These are phyloP conservation scores for Entomyzon cyanotis DNA, from an alignment of 2,113 vertebrate genomes.

Conservation along the genomic window DNA sequence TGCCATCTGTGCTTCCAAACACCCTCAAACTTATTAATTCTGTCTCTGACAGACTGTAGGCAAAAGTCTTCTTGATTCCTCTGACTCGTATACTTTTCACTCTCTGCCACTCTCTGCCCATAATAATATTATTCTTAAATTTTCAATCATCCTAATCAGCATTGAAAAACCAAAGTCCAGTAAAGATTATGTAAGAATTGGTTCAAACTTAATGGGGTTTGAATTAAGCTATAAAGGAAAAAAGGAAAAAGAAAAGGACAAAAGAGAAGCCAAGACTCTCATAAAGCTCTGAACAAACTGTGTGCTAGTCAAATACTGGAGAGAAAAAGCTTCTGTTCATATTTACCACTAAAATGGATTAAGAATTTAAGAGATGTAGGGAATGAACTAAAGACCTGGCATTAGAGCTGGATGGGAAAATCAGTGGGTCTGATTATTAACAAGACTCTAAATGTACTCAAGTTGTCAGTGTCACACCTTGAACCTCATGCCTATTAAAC, in stretches of 20 bases:
- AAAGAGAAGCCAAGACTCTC: not conserved
- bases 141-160: not conserved
- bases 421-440: conserved; percentile 27
- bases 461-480: conserved; percentile 38
- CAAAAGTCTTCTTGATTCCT: not conserved
- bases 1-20: not conserved
- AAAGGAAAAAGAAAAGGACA: not conserved
- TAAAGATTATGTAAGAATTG: not conserved
- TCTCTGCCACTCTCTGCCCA: not conserved
- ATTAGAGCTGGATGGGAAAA: conserved; percentile 30
- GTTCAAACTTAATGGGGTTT: not conserved
- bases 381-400: not conserved
- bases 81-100: not conserved
- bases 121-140: not conserved
- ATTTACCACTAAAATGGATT: not conserved
- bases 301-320: not conserved
- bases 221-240: not conserved
- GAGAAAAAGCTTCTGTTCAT: not conserved
- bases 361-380: not conserved
- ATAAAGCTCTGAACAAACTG: not conserved
- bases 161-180: not conserved
- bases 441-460: conserved; percentile 45
- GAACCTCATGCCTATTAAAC: conserved; percentile 55
- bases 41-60: not conserved
- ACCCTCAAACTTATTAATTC: not conserved